Conservation (phyloP, 37 sponge, comb jelly and placozoan genomes). For the Aplysina aerophoba region DNA sequence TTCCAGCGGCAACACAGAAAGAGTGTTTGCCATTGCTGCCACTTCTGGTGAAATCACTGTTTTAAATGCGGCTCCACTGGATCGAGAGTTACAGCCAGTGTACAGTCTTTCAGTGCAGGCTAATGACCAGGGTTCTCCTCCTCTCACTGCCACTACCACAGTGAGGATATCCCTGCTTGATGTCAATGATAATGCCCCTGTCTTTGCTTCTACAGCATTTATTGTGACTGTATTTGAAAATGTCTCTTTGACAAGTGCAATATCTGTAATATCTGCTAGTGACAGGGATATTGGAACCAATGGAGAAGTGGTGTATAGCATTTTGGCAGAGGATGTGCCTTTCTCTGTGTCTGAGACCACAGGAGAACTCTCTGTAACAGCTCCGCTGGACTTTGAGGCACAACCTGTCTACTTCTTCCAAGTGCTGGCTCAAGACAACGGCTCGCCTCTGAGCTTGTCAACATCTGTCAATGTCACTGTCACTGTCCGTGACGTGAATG, state of each 20-base stretch:
- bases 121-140: constrained; percentile 50
- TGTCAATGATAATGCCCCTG: constrained; percentile 44
- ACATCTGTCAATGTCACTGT: constrained; percentile 45
- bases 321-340: not conserved
- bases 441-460: constrained; percentile 40
- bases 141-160: constrained; percentile 30
- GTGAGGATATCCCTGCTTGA: constrained; percentile 39
- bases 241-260: not conserved
- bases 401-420: constrained; percentile 47
- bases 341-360: constrained; percentile 36
- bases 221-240: constrained; percentile 42
- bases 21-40: constrained; percentile 46
- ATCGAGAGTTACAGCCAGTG: constrained; percentile 38
- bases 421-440: constrained; percentile 66
- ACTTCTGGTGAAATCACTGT: constrained; percentile 56
- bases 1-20: constrained; percentile 49
- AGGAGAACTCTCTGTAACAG: constrained; percentile 49
- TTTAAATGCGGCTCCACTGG: constrained; percentile 15
- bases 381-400: constrained; percentile 54
- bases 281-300: constrained; percentile 62
- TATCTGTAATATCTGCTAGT: constrained; percentile 48
- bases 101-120: constrained; percentile 49
- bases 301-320: constrained; percentile 45
- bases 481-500: constrained; percentile 69
- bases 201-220: constrained; percentile 38